These are phyloP conservation scores for Apeltes quadracus DNA, from an alignment of 2,113 vertebrate species.

Conservation along the genomic window DNA sequence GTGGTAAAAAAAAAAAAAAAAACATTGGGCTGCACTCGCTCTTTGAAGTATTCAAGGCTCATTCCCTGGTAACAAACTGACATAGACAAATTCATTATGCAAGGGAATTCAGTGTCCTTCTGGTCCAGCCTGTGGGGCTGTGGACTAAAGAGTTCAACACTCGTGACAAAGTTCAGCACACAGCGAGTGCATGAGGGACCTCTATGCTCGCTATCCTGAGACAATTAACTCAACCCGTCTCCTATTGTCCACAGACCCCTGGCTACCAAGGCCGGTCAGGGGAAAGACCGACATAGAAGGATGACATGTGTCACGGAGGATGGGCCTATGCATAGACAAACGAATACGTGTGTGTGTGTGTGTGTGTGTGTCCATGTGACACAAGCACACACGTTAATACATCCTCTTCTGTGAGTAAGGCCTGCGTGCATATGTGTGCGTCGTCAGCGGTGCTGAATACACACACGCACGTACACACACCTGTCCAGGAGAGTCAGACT, in stretches of 20 bases:
- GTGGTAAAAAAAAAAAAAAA: constrained; percentile 2
- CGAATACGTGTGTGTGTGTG: constrained; percentile 12
- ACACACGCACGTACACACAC: constrained; percentile 41
- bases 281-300: constrained; percentile 42
- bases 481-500: constrained; percentile 62
- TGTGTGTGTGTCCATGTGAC: background rate
- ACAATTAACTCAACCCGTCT: constrained; percentile 62
- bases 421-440: constrained; percentile 12
- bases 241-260: constrained; percentile 40
- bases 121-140: constrained; percentile 44
- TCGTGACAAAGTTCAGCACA: constrained; percentile 58
- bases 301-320: constrained; percentile 40
- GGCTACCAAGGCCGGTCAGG: constrained; percentile 46
- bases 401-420: background rate
- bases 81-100: constrained; percentile 50
- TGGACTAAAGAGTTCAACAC: constrained; percentile 46
- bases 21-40: constrained; percentile 14
- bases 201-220: constrained; percentile 24
- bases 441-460: constrained; percentile 7
- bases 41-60: constrained; percentile 61
- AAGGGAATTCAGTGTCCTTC: constrained; percentile 50
- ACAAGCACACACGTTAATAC: constrained; percentile 9
- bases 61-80: constrained; percentile 39
- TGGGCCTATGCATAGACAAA: constrained; percentile 20
- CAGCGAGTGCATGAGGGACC: constrained; percentile 29